Evolutionary conservation across 2,888 invertebrate genomes (phyloP).

Genomic region (Dioctria rufipes): DNA sequence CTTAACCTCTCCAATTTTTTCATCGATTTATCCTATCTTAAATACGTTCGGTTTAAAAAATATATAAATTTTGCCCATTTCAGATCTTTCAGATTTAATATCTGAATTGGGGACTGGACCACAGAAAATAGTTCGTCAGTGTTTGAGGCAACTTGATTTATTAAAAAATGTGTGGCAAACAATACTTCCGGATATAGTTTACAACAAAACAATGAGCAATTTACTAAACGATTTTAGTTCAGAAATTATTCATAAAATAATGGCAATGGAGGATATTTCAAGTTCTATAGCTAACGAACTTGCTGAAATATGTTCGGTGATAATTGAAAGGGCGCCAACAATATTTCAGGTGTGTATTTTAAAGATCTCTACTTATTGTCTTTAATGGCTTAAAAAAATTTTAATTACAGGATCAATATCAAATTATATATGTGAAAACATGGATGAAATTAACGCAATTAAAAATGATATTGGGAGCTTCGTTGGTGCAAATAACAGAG

Average conservation of each 20-base stretch:
- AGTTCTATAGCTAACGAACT: slow-evolving; percentile 86
- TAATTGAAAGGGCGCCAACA: slow-evolving; percentile 80
- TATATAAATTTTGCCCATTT: not conserved
- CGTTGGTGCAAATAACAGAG: slow-evolving; percentile 86
- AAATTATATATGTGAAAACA: slow-evolving; percentile 77
- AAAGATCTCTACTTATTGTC: slow-evolving; percentile 18
- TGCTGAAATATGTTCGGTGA: slow-evolving; percentile 81
- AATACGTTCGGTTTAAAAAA: not conserved
- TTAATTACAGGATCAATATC: slow-evolving; percentile 74
- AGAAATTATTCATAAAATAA: slow-evolving; percentile 72
- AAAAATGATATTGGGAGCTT: slow-evolving; percentile 85
- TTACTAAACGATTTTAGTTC: slow-evolving; percentile 70
- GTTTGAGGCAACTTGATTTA: slow-evolving; percentile 86
- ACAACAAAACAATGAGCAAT: slow-evolving; percentile 79
- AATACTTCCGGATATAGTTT: slow-evolving; percentile 84
- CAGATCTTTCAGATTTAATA: slow-evolving; percentile 66
- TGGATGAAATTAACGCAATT: slow-evolving; percentile 89
- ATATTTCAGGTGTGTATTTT: slow-evolving; percentile 78
- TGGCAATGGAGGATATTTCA: slow-evolving; percentile 88
- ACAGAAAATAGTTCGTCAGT: slow-evolving; percentile 85
- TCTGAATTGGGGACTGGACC: slow-evolving; percentile 66
- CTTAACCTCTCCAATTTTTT: slow-evolving; percentile 6
- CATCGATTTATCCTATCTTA: not conserved
- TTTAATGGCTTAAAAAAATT: slow-evolving; percentile 15
- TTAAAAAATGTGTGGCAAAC: slow-evolving; percentile 91